A percentile compares a stretch with the other conserved stretches of the same genome.
Evolutionary conservation across 2,113 vertebrate species (phyloP).

Genomic region (Puffinus mauretanicus): DNA sequence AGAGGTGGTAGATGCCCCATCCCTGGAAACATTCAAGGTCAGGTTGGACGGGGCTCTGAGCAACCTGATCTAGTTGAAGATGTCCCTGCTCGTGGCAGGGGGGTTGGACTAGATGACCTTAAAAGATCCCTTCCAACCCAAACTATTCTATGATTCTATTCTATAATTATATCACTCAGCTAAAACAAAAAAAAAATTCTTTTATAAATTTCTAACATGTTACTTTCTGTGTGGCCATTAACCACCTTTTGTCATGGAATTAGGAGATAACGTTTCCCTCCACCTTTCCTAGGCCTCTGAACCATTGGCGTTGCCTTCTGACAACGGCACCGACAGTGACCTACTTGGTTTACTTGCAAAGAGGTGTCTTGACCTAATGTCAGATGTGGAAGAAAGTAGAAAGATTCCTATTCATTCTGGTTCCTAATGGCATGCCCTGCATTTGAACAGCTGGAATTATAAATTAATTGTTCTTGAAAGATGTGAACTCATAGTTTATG

Average conservation of each 20-base stretch:
- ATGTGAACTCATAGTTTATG: background rate
- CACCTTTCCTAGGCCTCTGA: background rate
- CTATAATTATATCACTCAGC: background rate
- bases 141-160: no score
- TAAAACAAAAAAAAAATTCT: accelerated
- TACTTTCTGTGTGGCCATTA: background rate
- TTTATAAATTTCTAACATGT: background rate
- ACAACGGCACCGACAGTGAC: background rate
- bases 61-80: no score
- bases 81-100: no score
- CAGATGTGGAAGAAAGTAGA: background rate
- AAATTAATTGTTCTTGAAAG: background rate
- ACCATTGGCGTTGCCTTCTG: background rate
- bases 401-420: background rate
- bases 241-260: background rate
- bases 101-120: no score
- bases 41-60: no score
- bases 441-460: background rate
- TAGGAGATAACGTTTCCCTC: background rate
- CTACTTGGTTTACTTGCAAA: background rate
- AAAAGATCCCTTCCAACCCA: no score
- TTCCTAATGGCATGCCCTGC: background rate
- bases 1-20: no score
- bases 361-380: background rate
- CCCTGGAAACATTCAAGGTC: no score